These are phyloP conservation scores for Neotragus moschatus DNA, from an alignment of 2,113 vertebrate genomes.

Conservation along the genomic window DNA sequence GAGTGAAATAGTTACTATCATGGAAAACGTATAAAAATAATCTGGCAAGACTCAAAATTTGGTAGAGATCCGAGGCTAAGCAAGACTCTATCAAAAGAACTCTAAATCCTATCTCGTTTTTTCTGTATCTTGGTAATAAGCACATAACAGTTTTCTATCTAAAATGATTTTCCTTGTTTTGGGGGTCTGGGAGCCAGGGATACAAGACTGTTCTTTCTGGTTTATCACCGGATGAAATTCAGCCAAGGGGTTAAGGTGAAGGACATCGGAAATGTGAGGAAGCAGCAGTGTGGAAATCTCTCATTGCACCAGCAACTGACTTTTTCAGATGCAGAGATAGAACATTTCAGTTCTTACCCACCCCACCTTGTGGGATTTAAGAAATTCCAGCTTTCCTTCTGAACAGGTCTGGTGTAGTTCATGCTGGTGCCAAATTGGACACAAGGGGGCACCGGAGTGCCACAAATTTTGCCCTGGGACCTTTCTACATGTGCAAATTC, in stretches of 20 bases:
- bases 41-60: conserved; percentile 23
- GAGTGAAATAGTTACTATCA: conserved; percentile 15
- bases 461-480: conserved; percentile 74
- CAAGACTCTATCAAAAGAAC: conserved; percentile 7
- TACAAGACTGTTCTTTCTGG: background rate
- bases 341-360: background rate
- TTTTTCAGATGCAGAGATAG: conserved; percentile 10
- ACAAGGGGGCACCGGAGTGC: conserved; percentile 77
- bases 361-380: background rate
- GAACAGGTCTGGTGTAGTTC: conserved; percentile 21
- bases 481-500: conserved; percentile 48
- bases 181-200: background rate
- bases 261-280: background rate
- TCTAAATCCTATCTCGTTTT: conserved; percentile 21
- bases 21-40: conserved; percentile 32
- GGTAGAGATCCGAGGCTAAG: conserved; percentile 4
- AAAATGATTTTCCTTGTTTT: conserved; percentile 5
- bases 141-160: background rate
- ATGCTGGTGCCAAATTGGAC: conserved; percentile 69
- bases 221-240: conserved; percentile 20
- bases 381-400: conserved; percentile 30
- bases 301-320: background rate
- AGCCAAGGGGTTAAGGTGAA: conserved; percentile 16
- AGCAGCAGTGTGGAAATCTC: background rate
- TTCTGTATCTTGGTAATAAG: conserved; percentile 25